Evolutionary conservation across 2,888 invertebrate genomes (phyloP).

Genomic region (Pycnomerus fuliginosus): DNA sequence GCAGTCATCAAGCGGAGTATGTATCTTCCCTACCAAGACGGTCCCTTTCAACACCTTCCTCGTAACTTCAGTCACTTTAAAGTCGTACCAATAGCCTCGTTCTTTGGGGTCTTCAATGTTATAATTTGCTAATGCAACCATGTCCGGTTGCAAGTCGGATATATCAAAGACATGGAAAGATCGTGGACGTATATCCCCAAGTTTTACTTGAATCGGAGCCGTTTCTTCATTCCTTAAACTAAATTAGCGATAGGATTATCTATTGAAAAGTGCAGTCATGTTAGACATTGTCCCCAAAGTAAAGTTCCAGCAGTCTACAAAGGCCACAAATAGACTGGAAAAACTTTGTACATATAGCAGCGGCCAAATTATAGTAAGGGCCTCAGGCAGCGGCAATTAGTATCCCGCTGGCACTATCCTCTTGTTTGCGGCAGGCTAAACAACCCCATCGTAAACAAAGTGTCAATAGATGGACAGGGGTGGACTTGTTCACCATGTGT

Average conservation of each 20-base stretch:
- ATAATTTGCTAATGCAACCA: conserved; percentile 71
- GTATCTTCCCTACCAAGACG: conserved; percentile 58
- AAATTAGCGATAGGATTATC: not conserved
- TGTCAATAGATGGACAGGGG: too few species aligned
- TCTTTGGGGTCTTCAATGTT: conserved; percentile 68
- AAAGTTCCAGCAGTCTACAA: too few species aligned
- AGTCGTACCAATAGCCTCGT: conserved; percentile 66
- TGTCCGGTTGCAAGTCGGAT: conserved; percentile 59
- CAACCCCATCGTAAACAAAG: too few species aligned
- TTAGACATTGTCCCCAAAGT: too few species aligned
- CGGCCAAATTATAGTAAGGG: too few species aligned
- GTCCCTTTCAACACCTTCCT: conserved; percentile 60
- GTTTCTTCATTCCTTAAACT: conserved; percentile 34
- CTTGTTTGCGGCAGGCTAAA: too few species aligned
- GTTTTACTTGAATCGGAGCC: conserved; percentile 43
- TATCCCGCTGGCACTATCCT: too few species aligned
- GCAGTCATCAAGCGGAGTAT: conserved; percentile 62
- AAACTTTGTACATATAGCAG: too few species aligned
- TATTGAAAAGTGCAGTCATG: not conserved
- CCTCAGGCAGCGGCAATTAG: too few species aligned
- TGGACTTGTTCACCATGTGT: too few species aligned
- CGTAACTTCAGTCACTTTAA: conserved; percentile 43
- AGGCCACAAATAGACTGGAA: too few species aligned
- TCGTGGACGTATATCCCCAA: conserved; percentile 67
- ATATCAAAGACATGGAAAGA: conserved; percentile 59